A percentile compares a stretch with the other conserved stretches of the same genome.
phyloP scores from a whole-genome alignment of 2,113 vertebrate genomes.

The Apteryx mantelli region DNA sequence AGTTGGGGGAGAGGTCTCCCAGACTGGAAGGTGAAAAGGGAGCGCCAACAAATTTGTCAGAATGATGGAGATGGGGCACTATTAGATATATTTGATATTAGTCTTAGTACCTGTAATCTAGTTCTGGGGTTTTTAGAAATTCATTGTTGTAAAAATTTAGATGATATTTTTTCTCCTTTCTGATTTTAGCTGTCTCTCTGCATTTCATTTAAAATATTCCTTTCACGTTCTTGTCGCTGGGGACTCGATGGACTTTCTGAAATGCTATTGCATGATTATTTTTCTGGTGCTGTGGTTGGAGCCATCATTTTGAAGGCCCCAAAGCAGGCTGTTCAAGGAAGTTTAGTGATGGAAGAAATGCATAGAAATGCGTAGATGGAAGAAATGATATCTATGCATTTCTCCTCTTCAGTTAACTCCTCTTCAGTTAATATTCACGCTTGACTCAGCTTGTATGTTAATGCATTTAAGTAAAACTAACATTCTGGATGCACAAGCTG shows the following conservation, averaged over 20 bases:
- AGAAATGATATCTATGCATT: no score
- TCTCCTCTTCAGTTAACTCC: background rate
- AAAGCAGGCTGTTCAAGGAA: background rate
- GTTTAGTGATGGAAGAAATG: background rate
- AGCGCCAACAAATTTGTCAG: background rate
- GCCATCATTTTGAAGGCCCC: background rate
- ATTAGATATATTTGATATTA: background rate
- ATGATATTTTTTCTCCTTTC: background rate
- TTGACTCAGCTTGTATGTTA: background rate
- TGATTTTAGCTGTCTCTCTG: background rate
- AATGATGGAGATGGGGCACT: background rate
- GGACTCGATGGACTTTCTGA: background rate
- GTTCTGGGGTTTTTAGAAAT: background rate
- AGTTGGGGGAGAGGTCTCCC: background rate
- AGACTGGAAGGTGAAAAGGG: background rate
- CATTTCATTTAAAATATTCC: background rate
- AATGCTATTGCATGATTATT: rapidly evolving
- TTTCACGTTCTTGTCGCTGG: background rate
- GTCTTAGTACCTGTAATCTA: background rate
- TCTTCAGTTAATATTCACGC: background rate
- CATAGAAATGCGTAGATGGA: no score
- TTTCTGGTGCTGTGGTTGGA: background rate
- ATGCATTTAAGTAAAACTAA: background rate
- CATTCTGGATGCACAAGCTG: background rate
- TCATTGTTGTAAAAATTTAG: background rate